phyloP scores from a whole-genome alignment of 1,140 invertebrate species.

The Camponotus pennsylvanicus region DNA sequence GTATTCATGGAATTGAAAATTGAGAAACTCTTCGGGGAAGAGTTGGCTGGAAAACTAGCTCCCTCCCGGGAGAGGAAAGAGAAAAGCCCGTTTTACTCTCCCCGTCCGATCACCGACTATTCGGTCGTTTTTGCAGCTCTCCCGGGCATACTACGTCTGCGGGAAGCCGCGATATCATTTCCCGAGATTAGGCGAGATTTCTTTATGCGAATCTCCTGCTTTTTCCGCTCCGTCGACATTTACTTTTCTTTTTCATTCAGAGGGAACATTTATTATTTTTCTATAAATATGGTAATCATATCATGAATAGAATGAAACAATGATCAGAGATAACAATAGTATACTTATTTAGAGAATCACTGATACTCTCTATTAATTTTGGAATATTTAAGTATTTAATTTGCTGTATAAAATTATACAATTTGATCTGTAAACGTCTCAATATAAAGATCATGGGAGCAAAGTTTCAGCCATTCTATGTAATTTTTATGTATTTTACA shows the following conservation, averaged over 20 bases:
- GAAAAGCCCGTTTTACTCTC: slow-evolving; percentile 32
- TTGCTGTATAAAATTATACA: neutral
- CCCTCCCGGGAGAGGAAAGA: slow-evolving; percentile 41
- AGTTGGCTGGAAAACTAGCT: slow-evolving; percentile 24
- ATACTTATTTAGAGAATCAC: neutral
- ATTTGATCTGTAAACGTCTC: neutral
- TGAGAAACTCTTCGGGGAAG: slow-evolving; percentile 49
- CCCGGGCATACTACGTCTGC: slow-evolving; percentile 45
- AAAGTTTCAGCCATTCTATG: neutral
- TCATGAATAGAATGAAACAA: neutral
- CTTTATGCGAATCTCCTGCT: slow-evolving; percentile 12
- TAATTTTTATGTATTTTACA: neutral
- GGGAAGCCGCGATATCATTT: slow-evolving; percentile 62
- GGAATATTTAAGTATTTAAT: neutral
- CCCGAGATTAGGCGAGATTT: slow-evolving; percentile 50
- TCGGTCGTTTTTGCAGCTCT: slow-evolving; percentile 58
- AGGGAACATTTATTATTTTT: slow-evolving; percentile 4
- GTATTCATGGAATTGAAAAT: slow-evolving; percentile 65
- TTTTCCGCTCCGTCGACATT: neutral
- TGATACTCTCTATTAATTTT: neutral
- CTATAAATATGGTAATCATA: neutral
- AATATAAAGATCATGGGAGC: neutral
- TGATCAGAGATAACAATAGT: neutral
- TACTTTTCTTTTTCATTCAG: slow-evolving; percentile 5
- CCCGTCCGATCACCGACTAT: slow-evolving; percentile 46